Percentiles rank a stretch among this genome's conserved stretches.
phyloP scores from a whole-genome alignment of 2,888 invertebrate genomes.

The Sesia bembeciformis region DNA sequence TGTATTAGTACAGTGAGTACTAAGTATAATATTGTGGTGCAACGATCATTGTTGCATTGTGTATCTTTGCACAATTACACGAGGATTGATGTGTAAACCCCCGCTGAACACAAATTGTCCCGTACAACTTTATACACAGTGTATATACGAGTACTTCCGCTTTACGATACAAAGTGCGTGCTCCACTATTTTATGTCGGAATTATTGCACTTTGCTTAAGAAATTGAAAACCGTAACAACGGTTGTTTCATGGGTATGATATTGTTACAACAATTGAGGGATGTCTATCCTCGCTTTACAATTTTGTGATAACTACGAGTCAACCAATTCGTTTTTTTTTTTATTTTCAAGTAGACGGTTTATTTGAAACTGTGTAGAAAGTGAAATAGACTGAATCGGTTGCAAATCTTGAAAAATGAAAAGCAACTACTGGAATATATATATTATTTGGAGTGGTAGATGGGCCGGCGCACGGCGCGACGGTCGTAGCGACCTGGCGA shows the following conservation, averaged over 20 bases:
- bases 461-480: conserved; percentile 11
- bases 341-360: too few species aligned
- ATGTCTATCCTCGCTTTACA: too few species aligned
- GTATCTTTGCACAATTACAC: conserved; percentile 40
- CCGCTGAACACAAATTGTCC: conserved; percentile 49
- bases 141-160: conserved; percentile 23
- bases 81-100: conserved; percentile 24
- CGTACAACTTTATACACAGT: conserved; percentile 34
- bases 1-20: too few species aligned
- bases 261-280: too few species aligned
- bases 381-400: too few species aligned
- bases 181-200: conserved; percentile 40
- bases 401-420: too few species aligned
- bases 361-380: too few species aligned
- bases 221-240: neutral
- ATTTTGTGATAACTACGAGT: too few species aligned
- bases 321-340: too few species aligned
- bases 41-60: conserved; percentile 49
- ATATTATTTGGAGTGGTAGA: too few species aligned
- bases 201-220: conserved; percentile 20
- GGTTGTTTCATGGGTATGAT: too few species aligned
- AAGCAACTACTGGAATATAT: too few species aligned
- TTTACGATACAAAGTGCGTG: conserved; percentile 50
- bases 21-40: neutral
- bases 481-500: neutral